Evolutionary conservation across 2,888 invertebrate species (phyloP), one percentile per base, ranked within the genome.

Genomic region (Lasioglossum leucozonium): DNA sequence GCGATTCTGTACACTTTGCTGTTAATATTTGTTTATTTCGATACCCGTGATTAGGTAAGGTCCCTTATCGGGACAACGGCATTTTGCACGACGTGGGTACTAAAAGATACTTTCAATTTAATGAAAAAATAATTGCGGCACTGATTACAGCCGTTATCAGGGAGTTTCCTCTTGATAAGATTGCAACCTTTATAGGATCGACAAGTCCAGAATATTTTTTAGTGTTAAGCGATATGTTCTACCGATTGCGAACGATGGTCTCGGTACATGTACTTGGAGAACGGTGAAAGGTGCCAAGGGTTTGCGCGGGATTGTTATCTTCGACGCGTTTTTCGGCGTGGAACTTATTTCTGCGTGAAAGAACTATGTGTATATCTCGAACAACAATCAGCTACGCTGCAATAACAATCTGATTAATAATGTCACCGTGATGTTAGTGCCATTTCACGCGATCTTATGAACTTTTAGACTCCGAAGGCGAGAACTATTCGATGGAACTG

Each of bases 91-190:
- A 40, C 11, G 3, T 40, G 55, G 11, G 18, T 42, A 13, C 58
- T 58, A n/a, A n/a, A 2, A 44, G 22, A 6, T 72, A 77, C 58
- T 26, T 73, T 65, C 72, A 37, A 72, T 71, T 18, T 72, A 42
- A 37, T 13, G 62, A 71, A 71, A 77, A 86, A 75, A 71, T 79
- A 79, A 82, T 74, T 78, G 47, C 37, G 58, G n/a, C 37, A 26
- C 51, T 73, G 85, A 89, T 86, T 81, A 79, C 67, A 77, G 22
- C 16, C 58, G 78, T 89, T 89, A 89, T 89, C 89, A 71, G 44
- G 34, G 67, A 74, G 71, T 72, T 85, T 78, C 75, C 72, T 72
- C 40, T 73, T 88, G 89, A 89, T 89, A 89, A 89, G 89, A 89
- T 89, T 88, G 58, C 67, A 77, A 37, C 58, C 42, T 73, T 77